A percentile compares a stretch with the other conserved stretches of the same genome.
Conservation (phyloP, 1,140 invertebrate species). For the Hypsibius dujardini region DNA sequence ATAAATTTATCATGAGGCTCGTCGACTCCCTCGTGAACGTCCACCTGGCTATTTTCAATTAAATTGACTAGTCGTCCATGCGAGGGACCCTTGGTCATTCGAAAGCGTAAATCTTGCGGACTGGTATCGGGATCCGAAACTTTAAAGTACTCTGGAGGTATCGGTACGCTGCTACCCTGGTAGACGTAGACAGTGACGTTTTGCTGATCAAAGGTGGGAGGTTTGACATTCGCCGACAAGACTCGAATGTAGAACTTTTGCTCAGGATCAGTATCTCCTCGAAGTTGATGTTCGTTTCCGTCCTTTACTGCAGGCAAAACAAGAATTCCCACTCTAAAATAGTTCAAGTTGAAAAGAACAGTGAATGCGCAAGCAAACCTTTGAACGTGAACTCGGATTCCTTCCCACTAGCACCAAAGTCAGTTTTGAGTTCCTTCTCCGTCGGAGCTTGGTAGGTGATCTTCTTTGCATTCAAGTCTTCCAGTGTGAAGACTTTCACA, state of each 20-base stretch:
- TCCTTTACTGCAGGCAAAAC: neutral
- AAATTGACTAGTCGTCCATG: neutral
- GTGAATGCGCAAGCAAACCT: neutral
- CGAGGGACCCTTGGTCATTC: neutral
- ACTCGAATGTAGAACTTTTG: constrained; percentile 15
- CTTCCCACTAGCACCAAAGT: neutral
- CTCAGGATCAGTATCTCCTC: neutral
- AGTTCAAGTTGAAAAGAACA: neutral
- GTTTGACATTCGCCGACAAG: neutral
- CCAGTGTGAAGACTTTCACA: constrained; percentile 1
- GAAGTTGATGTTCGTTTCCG: neutral
- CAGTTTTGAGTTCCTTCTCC: neutral
- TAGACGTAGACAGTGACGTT: neutral
- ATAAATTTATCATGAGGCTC: constrained; percentile 5
- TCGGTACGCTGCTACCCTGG: neutral
- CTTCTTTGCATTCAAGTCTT: neutral
- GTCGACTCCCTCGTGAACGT: neutral
- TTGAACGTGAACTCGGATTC: neutral
- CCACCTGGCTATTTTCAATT: neutral
- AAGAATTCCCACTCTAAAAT: neutral
- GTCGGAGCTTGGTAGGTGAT: constrained; percentile 5
- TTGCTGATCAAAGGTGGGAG: neutral
- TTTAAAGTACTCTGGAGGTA: neutral
- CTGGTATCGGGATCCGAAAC: neutral
- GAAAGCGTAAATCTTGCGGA: neutral